A percentile compares a stretch with the other conserved stretches of the same genome.
Evolutionary conservation across 2,797 vertebrate species (phyloP).

Genomic region (Sciurus vulgaris): DNA sequence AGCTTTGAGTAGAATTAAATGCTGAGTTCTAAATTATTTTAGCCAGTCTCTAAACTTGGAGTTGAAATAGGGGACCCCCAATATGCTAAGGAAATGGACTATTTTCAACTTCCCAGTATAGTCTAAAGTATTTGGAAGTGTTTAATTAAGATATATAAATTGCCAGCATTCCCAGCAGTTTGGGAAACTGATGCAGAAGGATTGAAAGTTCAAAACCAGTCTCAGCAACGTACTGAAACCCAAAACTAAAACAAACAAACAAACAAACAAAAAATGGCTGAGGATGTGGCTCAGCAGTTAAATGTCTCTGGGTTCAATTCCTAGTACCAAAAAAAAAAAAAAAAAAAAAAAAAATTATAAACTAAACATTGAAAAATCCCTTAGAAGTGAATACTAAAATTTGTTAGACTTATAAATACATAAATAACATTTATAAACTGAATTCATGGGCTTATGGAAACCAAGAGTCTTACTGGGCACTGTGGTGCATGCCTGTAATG

Average conservation of each 20-base stretch:
- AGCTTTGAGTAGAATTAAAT: not conserved
- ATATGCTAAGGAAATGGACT: not conserved
- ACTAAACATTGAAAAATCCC: not conserved
- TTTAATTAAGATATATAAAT: not conserved
- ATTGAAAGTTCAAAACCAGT: too few relatives aligned
- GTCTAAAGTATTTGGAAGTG: not conserved
- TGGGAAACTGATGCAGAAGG: too few relatives aligned
- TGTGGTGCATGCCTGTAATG: too few relatives aligned
- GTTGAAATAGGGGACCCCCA: not conserved
- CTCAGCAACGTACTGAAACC: too few relatives aligned
- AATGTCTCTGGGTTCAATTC: too few relatives aligned
- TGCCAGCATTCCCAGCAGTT: too few relatives aligned
- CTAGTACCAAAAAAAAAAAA: not conserved
- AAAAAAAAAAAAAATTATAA: not conserved
- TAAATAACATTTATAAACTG: not conserved
- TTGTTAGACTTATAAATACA: not conserved
- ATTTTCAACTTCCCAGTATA: not conserved
- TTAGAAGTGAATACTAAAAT: slow-evolving; percentile 38
- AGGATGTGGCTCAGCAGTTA: too few relatives aligned
- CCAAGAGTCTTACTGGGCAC: too few relatives aligned
- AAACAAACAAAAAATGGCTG: too few relatives aligned
- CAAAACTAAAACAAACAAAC: too few relatives aligned
- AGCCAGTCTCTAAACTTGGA: not conserved
- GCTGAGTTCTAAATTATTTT: not conserved
- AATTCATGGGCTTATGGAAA: not conserved